Percentiles rank a stretch among this genome's conserved stretches.
phyloP scores from a whole-genome alignment of 2,888 invertebrate genomes.

The Hydrotaea cyrtoneurina region DNA sequence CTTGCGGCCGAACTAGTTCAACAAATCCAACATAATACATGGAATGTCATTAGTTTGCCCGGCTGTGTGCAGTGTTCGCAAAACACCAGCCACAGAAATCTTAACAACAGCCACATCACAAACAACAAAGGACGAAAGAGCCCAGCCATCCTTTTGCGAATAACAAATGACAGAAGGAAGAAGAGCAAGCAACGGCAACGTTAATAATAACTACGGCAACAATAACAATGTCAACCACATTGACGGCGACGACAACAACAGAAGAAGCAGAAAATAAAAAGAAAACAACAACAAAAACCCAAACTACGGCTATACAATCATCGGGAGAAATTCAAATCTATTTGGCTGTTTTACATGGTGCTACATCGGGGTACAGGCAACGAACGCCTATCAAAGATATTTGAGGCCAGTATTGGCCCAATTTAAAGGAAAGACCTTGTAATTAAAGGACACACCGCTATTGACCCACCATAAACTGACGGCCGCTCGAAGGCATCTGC shows the following conservation, averaged over 20 bases:
- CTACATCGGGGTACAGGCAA: neutral
- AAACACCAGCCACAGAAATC: neutral
- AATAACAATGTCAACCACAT: neutral
- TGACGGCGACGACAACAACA: neutral
- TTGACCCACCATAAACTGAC: too few species aligned
- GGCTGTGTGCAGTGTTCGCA: too few species aligned
- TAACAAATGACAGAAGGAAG: neutral
- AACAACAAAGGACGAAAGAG: slow-evolving; percentile 23
- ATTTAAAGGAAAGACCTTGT: too few species aligned
- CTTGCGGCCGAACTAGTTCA: too few species aligned
- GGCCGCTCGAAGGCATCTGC: too few species aligned
- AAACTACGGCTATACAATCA: slow-evolving; percentile 19
- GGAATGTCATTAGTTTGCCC: too few species aligned
- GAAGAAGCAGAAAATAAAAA: too few species aligned
- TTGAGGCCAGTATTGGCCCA: neutral
- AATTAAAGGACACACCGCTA: too few species aligned
- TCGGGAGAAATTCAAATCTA: slow-evolving; percentile 5
- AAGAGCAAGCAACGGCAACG: neutral
- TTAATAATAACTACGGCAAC: too few species aligned
- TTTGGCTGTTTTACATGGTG: neutral
- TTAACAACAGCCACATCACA: slow-evolving; percentile 3
- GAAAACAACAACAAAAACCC: neutral
- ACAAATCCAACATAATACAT: neutral
- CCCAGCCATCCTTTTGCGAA: slow-evolving; percentile 1
- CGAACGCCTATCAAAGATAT: neutral